Evolutionary conservation across 2,113 vertebrate species (phyloP).

Genomic region (zebrafish (Danio rerio)): GRCz12tu NC_133189.1:2025501-2026000

Average conservation of each 20-base stretch:
- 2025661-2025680: background rate
- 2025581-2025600: background rate
- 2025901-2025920: no score
- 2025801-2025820: conserved; percentile 10
- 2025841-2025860: background rate
- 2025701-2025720: background rate
- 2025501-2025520: background rate
- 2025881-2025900: no score
- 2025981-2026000: no score
- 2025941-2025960: no score
- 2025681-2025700: background rate
- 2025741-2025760: background rate
- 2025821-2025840: background rate
- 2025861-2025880: conserved; percentile 8
- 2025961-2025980: no score
- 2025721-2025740: background rate
- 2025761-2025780: conserved; percentile 10
- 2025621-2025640: background rate
- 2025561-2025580: background rate
- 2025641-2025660: conserved; percentile 18
- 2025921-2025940: no score
- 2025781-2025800: conserved; percentile 1
- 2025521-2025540: background rate
- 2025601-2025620: background rate
- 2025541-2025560: background rate